Base-by-base conservation (phyloP, 2,888 invertebrate species). In the Lepidonotus clava region DNA sequence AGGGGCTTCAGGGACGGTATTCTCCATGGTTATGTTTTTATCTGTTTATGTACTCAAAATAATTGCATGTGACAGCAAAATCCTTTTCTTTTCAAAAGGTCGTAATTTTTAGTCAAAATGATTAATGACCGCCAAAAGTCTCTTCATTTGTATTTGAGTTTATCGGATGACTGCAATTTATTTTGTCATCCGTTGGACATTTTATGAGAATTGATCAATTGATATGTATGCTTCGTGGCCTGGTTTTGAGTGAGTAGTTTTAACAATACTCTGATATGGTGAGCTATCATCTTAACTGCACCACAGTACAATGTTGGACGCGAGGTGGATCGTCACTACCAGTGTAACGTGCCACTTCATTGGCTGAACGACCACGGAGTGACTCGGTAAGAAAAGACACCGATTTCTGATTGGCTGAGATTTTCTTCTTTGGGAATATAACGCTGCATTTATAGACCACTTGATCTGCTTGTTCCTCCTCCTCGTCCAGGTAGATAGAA, bases 401-500 rank as follows among this genome's bases (percentile, higher is more conserved):
- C 1, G 71, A 38, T n/a, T 71, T 71, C 71, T 71, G 71, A 71
- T 71, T 71, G 71, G 71, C 24, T 14, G 34, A 21, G 56, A 11
- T 24, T n/a, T 34, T 71, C 71, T 38, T 71, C 0, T 71, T 38
- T 2, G 71, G 71, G 18, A 38, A 38, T 2, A 36, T 4, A 0
- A 71, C 38, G 11, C 6, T 71, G n/a, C 71, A 71, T 4, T 4
- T 34, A n/a, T 71, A 34, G 14, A 71, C 21, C 21, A 71, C 71
- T n/a, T 38, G 14, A 71, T 71, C 71, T 71, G 71, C 14, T 71
- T 34, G 71, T 11, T 71, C 71, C 2, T 71, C 71, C 38, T 71
- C 71, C 18, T 71, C 71, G n/a, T 38, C 71, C 0, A 71, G 18
- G 38, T 34, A 36, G n/a, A 71, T 71, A 1, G 71, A 71, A 5